Evolutionary conservation across 2,797 vertebrate genomes (phyloP).

Genomic region (Hirundo rustica): DNA sequence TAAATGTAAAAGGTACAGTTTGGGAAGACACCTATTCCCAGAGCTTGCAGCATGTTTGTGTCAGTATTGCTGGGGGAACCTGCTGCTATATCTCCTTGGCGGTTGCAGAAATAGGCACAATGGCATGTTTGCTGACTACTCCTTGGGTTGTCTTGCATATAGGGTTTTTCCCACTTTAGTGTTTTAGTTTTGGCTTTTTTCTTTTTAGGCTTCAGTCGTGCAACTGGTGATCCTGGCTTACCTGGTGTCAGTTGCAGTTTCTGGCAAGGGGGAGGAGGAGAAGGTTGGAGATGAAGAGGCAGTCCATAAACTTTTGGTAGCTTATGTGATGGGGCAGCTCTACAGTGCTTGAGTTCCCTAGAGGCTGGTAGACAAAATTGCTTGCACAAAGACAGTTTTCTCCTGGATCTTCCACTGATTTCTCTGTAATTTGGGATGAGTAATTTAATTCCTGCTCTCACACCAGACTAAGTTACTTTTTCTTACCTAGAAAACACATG

Average conservation of each 20-base stretch:
- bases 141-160: neutral
- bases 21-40: neutral
- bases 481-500: neutral
- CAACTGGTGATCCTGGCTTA: neutral
- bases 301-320: neutral
- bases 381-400: neutral
- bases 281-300: neutral
- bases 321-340: neutral
- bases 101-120: neutral
- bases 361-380: neutral
- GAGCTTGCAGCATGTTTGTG: neutral
- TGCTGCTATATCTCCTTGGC: neutral
- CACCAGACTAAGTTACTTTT: neutral
- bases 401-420: neutral
- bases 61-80: neutral
- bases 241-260: neutral
- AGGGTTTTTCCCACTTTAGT: neutral
- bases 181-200: neutral
- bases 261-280: neutral
- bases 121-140: neutral
- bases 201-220: neutral
- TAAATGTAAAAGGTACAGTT: neutral
- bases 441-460: neutral
- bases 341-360: neutral
- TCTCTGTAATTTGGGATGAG: neutral